phyloP scores from a whole-genome alignment of 2,113 vertebrate genomes.

The Planiliza haematocheilus region DNA sequence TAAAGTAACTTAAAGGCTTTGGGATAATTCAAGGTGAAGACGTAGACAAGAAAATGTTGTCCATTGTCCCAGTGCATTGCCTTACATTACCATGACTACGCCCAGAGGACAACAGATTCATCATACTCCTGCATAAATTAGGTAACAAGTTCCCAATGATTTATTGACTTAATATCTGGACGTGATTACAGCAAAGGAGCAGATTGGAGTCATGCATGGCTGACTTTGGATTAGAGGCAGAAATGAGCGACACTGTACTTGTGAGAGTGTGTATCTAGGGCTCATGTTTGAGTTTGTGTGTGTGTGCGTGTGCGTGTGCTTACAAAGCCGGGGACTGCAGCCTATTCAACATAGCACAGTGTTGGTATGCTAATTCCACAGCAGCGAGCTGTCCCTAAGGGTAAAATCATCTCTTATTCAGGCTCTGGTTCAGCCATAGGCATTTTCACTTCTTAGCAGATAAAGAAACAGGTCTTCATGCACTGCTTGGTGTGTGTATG shows the following conservation, averaged over 20 bases:
- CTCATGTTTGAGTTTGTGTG: constrained; percentile 14
- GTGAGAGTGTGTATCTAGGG: constrained; percentile 30
- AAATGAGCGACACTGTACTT: constrained; percentile 62
- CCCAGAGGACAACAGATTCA: constrained; percentile 78
- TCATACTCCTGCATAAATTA: constrained; percentile 75
- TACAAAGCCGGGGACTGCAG: constrained; percentile 36
- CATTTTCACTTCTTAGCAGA: constrained; percentile 41
- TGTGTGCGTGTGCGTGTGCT: constrained; percentile 41
- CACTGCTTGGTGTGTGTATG: constrained; percentile 25
- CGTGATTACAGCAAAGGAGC: constrained; percentile 76
- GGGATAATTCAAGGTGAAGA: constrained; percentile 62
- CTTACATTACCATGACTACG: constrained; percentile 36
- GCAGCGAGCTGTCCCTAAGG: constrained; percentile 64
- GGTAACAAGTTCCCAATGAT: constrained; percentile 78
- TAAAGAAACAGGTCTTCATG: constrained; percentile 38
- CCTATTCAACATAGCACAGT: constrained; percentile 40
- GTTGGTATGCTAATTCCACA: constrained; percentile 70
- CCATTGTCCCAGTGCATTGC: constrained; percentile 52
- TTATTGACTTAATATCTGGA: constrained; percentile 81
- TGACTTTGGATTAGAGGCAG: constrained; percentile 73
- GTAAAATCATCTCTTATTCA: constrained; percentile 71
- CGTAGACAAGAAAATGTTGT: constrained; percentile 47
- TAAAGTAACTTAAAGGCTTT: constrained; percentile 44
- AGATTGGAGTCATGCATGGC: constrained; percentile 74
- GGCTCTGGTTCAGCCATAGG: constrained; percentile 55